Percentiles rank a stretch among this genome's conserved stretches.
Conservation (phyloP, 2,113 vertebrate genomes). For the Himantopus leucocephalus region DNA sequence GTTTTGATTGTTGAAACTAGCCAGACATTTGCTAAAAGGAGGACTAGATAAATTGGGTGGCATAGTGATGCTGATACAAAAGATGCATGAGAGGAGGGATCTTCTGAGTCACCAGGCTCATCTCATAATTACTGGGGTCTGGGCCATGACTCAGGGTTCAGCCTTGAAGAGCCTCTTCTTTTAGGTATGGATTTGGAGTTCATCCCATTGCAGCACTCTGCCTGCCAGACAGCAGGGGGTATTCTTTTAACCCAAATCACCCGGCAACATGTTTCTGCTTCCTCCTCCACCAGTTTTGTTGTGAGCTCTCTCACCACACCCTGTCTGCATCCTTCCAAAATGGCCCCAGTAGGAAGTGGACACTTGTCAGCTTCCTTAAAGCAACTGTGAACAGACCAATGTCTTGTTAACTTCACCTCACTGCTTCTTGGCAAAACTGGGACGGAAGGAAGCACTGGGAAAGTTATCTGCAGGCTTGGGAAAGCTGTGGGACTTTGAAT, state of each 20-base stretch:
- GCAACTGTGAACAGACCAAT: neutral
- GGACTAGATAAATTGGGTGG: neutral
- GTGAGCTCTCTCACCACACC: neutral
- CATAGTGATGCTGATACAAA: neutral
- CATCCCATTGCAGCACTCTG: neutral
- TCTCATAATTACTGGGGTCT: neutral
- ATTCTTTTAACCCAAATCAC: neutral
- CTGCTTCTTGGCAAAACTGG: neutral
- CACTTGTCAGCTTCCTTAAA: neutral
- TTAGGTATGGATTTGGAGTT: neutral
- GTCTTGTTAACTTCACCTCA: neutral
- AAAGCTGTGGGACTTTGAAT: neutral
- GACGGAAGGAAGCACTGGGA: neutral
- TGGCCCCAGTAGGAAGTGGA: neutral
- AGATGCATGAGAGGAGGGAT: neutral
- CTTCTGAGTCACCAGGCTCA: neutral
- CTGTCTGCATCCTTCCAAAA: neutral
- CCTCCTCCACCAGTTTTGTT: neutral
- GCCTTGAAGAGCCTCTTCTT: neutral
- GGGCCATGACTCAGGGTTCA: neutral
- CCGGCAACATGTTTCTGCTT: neutral
- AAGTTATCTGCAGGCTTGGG: neutral
- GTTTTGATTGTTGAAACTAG: neutral
- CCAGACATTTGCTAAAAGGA: neutral
- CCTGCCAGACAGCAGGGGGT: neutral